Percentiles rank a stretch among this genome's conserved stretches.
Conservation (phyloP, 2,113 vertebrate genomes). For the Leptodactylus fuscus region DNA sequence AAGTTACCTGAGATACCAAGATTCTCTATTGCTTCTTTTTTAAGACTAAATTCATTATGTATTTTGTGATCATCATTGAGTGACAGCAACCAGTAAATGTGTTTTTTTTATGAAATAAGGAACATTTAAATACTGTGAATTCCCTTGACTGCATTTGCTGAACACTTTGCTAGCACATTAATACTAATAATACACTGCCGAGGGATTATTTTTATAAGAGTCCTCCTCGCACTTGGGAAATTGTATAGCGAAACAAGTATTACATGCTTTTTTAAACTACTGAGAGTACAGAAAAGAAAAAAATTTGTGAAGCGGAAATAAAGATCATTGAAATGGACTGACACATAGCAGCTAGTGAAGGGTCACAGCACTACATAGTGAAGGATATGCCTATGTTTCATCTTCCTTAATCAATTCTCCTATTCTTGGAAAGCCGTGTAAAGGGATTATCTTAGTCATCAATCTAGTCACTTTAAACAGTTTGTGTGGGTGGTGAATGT, state of each 20-base stretch:
- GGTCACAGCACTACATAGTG: not conserved
- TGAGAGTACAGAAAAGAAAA: not conserved
- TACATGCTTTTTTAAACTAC: not conserved
- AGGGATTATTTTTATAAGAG: constrained; percentile 36
- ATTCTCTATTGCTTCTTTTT: too few relatives aligned
- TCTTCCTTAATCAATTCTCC: constrained; percentile 37
- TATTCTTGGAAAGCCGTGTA: constrained; percentile 27
- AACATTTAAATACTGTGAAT: constrained; percentile 15
- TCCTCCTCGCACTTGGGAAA: constrained; percentile 21
- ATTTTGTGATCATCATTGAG: not conserved
- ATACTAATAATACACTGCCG: constrained; percentile 39
- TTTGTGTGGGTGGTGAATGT: constrained; percentile 38
- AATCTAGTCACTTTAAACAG: constrained; percentile 46
- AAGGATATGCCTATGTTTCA: not conserved
- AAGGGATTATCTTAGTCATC: constrained; percentile 44
- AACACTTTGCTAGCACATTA: constrained; percentile 22
- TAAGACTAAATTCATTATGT: too few relatives aligned
- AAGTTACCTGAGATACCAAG: too few relatives aligned
- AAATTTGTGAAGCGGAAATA: constrained; percentile 1
- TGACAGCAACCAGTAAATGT: not conserved
- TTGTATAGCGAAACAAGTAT: not conserved
- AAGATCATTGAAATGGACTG: constrained; percentile 19
- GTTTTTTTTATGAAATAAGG: not conserved
- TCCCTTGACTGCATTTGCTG: not conserved
- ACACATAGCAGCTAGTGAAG: not conserved